These are phyloP conservation scores for Holocentrus rufus DNA, from an alignment of 2,797 vertebrate genomes.

Conservation along the genomic window DNA sequence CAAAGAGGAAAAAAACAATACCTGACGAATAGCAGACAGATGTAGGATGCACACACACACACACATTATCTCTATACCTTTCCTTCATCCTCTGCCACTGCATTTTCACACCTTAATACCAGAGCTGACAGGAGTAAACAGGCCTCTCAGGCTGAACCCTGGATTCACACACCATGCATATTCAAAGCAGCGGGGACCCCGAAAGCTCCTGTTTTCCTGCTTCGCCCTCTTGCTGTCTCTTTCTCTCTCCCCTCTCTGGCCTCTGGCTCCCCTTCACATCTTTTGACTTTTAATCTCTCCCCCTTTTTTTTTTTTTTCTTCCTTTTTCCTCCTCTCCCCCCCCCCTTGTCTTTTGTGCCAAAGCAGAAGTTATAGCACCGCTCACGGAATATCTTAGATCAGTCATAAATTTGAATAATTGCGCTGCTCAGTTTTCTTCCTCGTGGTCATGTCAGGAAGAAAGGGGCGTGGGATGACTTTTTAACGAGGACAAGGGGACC, in stretches of 20 bases:
- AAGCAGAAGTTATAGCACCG: conserved; percentile 30
- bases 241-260: conserved; percentile 37
- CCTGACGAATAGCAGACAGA: neutral
- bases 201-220: conserved; percentile 33
- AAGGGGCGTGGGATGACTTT: conserved; percentile 25
- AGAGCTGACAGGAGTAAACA: conserved; percentile 27
- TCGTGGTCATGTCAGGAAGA: conserved; percentile 25
- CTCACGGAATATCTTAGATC: conserved; percentile 23
- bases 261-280: conserved; percentile 60
- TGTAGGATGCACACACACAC: neutral
- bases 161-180: conserved; percentile 34
- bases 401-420: conserved; percentile 45
- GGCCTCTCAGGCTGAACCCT: conserved; percentile 28
- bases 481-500: conserved; percentile 32
- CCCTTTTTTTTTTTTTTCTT: conserved; percentile 5
- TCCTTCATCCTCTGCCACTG: neutral
- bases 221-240: conserved; percentile 9
- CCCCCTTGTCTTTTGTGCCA: conserved; percentile 41
- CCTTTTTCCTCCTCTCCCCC: no score
- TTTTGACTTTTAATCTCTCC: conserved; percentile 38
- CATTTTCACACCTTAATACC: conserved; percentile 1
- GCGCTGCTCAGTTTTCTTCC: conserved; percentile 37
- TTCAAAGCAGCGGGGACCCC: conserved; percentile 29
- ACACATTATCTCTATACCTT: neutral
- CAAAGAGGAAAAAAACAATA: neutral